Evolutionary conservation across 2,888 invertebrate genomes (phyloP).

Genomic region (Rhagophthalmus giganteus): DNA sequence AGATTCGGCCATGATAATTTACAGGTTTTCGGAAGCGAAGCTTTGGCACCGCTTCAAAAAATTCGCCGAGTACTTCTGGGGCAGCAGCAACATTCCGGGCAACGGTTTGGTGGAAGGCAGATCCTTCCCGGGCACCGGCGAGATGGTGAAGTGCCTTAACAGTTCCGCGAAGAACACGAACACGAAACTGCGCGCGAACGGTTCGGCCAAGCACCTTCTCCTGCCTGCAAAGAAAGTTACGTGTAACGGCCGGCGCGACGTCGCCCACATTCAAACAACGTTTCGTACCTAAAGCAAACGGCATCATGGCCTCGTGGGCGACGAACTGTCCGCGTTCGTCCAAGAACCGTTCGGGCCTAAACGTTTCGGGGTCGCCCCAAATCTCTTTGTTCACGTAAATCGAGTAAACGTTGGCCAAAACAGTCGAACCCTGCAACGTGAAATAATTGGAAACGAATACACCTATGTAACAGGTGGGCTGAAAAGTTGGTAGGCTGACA

Average conservation of each 20-base stretch:
- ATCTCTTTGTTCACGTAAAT: conserved; percentile 61
- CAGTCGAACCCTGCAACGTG: conserved; percentile 49
- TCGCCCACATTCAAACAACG: conserved; percentile 1
- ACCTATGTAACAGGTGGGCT: too few relatives aligned
- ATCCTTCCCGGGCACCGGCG: conserved; percentile 50
- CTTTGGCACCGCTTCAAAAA: too few relatives aligned
- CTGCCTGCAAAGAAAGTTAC: conserved; percentile 56
- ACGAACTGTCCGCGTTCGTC: conserved; percentile 47
- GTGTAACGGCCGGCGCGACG: background rate
- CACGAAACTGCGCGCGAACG: conserved; percentile 63
- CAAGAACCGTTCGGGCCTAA: conserved; percentile 68
- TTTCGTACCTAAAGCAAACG: conserved; percentile 53
- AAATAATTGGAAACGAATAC: too few relatives aligned
- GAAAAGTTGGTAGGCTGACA: too few relatives aligned
- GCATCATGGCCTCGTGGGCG: conserved; percentile 45
- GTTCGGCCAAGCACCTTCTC: conserved; percentile 68
- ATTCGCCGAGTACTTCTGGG: conserved; percentile 63
- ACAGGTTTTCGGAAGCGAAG: too few relatives aligned
- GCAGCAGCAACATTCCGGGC: conserved; percentile 61
- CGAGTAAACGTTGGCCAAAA: conserved; percentile 52
- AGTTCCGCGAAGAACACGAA: conserved; percentile 66
- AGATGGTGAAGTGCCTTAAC: conserved; percentile 60
- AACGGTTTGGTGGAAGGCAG: conserved; percentile 55
- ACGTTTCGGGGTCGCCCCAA: conserved; percentile 65
- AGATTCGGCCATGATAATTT: too few relatives aligned